phyloP scores from a whole-genome alignment of 2,797 vertebrate species.

The Pangasius sanitwongsei region DNA sequence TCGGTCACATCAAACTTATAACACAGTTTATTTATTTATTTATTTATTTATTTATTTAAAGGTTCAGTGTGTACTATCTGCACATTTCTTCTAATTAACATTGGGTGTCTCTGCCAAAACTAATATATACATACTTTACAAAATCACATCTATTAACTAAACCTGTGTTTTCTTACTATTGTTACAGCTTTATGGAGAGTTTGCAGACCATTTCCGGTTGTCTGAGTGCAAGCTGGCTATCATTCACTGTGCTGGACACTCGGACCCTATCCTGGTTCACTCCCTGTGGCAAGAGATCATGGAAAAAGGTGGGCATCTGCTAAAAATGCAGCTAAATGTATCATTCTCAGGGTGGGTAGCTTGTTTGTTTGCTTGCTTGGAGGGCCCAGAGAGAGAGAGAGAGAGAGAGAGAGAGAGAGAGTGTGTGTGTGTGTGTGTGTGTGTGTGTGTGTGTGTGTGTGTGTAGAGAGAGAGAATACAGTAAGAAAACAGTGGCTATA shows the following conservation, averaged over 20 bases:
- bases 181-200: constrained; percentile 91
- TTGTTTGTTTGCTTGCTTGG: not conserved
- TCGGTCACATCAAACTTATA: not conserved
- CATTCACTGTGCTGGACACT: constrained; percentile 95
- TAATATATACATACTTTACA: not conserved
- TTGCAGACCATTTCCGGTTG: constrained; percentile 93
- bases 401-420: not conserved
- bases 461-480: not conserved
- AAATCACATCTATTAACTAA: not conserved
- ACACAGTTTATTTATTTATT: too few species aligned
- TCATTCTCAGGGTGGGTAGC: not conserved
- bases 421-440: too few species aligned
- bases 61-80: not conserved
- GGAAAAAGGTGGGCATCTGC: constrained; percentile 83
- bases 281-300: constrained; percentile 97
- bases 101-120: not conserved
- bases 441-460: not conserved
- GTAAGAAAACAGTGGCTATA: not conserved
- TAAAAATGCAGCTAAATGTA: too few species aligned
- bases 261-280: constrained; percentile 92
- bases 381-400: too few species aligned
- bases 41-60: too few species aligned
- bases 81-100: not conserved
- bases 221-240: constrained; percentile 97
- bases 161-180: not conserved